Percentiles rank a stretch among this genome's conserved stretches.
phyloP scores from a whole-genome alignment of 2,888 invertebrate species.

The Alitta virens region DNA sequence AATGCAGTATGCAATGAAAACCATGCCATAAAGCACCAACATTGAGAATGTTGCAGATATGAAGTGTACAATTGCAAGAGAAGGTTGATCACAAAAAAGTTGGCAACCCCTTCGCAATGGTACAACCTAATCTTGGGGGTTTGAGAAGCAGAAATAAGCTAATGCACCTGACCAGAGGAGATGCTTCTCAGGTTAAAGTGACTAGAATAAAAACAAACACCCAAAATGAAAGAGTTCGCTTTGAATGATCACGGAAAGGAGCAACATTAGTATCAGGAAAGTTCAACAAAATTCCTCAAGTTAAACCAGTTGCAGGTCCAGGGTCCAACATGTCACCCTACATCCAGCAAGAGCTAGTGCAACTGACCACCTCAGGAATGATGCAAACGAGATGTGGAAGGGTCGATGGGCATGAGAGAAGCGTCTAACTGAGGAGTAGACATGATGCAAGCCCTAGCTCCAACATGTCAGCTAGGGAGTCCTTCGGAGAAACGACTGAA shows the following conservation, averaged over 20 bases:
- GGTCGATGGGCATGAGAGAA: too few species aligned
- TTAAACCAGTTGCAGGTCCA: neutral
- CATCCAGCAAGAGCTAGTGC: conserved; percentile 7
- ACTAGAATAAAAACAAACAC: too few species aligned
- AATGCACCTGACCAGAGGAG: too few species aligned
- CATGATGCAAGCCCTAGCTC: conserved; percentile 25
- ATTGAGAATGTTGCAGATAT: neutral
- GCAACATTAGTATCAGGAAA: too few species aligned
- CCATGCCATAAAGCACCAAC: conserved; percentile 1
- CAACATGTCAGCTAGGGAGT: conserved; percentile 30
- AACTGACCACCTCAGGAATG: too few species aligned
- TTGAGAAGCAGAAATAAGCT: too few species aligned
- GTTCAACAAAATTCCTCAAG: too few species aligned
- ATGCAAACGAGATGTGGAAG: too few species aligned
- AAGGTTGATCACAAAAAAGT: neutral
- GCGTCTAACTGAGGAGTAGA: neutral
- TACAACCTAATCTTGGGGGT: conserved; percentile 5
- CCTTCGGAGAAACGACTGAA: neutral
- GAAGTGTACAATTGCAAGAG: conserved; percentile 1
- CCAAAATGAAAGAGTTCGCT: too few species aligned
- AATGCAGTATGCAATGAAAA: neutral
- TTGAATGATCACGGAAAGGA: too few species aligned
- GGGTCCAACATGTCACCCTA: conserved; percentile 1
- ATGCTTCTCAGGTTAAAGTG: too few species aligned
- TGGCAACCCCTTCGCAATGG: conserved; percentile 12